phyloP scores from a whole-genome alignment of 1,140 invertebrate genomes.

The Callitettix versicolor region DNA sequence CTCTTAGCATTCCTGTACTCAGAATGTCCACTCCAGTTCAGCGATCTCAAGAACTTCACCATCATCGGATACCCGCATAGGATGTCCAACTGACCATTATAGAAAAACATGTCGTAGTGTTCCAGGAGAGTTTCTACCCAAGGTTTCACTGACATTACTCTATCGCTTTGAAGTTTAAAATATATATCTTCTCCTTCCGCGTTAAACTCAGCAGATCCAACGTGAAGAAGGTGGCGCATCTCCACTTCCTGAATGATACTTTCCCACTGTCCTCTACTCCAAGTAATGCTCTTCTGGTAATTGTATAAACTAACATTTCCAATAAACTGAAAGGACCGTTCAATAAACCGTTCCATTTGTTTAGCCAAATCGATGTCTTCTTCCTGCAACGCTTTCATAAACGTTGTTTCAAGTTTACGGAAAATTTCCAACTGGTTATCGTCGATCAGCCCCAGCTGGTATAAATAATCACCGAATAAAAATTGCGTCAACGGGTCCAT shows the following conservation, averaged over 20 bases:
- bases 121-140: conserved; percentile 57
- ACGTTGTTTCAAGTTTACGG: conserved; percentile 25
- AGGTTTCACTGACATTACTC: conserved; percentile 71
- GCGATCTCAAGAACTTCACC: conserved; percentile 48
- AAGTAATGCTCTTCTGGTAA: conserved; percentile 33
- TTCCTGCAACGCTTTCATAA: conserved; percentile 45
- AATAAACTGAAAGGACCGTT: not conserved
- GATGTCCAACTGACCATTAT: conserved; percentile 77
- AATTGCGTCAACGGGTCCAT: conserved; percentile 66
- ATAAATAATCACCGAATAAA: conserved; percentile 71
- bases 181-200: conserved; percentile 35
- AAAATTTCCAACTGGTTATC: conserved; percentile 13
- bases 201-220: conserved; percentile 33
- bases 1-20: conserved; percentile 32
- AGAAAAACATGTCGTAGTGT: conserved; percentile 57
- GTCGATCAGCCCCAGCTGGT: conserved; percentile 50
- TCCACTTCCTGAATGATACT: conserved; percentile 26
- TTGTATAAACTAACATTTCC: conserved; percentile 55
- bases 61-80: conserved; percentile 71
- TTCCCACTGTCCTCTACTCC: conserved; percentile 30
- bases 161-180: conserved; percentile 52
- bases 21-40: conserved; percentile 34
- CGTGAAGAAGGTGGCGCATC: conserved; percentile 51
- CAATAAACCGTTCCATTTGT: conserved; percentile 61
- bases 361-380: conserved; percentile 69